Percentiles rank a stretch among this genome's conserved stretches.
These are phyloP conservation scores for Melanotaenia boesemani DNA, from an alignment of 2,797 vertebrate species.

Conservation along the genomic window DNA sequence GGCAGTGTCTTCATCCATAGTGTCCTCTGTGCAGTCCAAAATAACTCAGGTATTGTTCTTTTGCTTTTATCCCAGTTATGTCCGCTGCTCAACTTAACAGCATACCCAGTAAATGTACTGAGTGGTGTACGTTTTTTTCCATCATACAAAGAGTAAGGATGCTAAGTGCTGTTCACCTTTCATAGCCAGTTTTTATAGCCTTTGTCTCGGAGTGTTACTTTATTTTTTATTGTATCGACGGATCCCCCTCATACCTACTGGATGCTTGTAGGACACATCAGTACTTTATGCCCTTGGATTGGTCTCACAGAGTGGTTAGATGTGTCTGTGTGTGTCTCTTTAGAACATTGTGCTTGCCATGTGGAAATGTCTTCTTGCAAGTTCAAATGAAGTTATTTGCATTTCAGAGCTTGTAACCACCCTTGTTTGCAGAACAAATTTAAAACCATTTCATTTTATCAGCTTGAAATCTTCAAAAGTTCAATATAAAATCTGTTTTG, in stretches of 20 bases:
- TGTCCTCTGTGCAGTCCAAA: conserved; percentile 97
- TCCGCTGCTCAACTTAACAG: conserved; percentile 40
- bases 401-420: not conserved
- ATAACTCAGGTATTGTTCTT: conserved; percentile 94
- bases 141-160: conserved; percentile 19
- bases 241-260: not conserved
- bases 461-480: too few species aligned
- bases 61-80: conserved; percentile 48
- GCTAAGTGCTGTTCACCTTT: conserved; percentile 44
- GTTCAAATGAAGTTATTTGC: not conserved
- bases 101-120: conserved; percentile 13
- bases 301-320: not conserved
- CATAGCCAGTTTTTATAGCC: conserved; percentile 28
- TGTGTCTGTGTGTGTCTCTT: not conserved
- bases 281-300: not conserved
- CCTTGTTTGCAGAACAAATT: not conserved
- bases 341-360: not conserved
- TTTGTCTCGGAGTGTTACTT: conserved; percentile 23
- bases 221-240: conserved; percentile 12
- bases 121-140: conserved; percentile 41
- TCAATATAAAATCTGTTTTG: too few species aligned
- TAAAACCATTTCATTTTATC: not conserved
- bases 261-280: not conserved
- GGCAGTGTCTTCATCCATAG: conserved; percentile 92
- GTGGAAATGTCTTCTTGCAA: not conserved